Conservation (phyloP, 1,140 invertebrate species). For the Sitophilus oryzae region DNA sequence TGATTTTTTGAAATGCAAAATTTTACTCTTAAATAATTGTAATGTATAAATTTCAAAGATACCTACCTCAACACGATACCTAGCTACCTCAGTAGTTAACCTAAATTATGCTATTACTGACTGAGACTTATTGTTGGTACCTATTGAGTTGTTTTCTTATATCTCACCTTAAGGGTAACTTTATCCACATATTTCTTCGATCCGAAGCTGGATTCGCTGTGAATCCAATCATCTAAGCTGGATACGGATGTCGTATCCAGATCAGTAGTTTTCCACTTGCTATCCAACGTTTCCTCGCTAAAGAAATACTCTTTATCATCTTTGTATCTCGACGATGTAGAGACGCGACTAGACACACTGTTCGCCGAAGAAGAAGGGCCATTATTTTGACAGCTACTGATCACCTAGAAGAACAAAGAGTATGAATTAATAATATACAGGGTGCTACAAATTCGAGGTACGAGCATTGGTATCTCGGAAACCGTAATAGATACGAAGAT, state of each 20-base stretch:
- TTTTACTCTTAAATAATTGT: too few species aligned
- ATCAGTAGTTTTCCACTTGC: conserved; percentile 37
- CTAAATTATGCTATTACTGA: too few species aligned
- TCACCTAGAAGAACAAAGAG: conserved; percentile 28
- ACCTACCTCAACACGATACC: too few species aligned
- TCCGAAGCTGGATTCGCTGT: conserved; percentile 36
- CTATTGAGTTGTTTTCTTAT: neutral
- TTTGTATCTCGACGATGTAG: conserved; percentile 26
- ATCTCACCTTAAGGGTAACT: conserved; percentile 36
- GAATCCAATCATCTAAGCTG: conserved; percentile 40
- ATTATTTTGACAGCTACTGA: conserved; percentile 37
- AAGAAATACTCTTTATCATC: conserved; percentile 39
- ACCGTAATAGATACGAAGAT: too few species aligned
- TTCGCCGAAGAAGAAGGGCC: conserved; percentile 30
- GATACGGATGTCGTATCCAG: conserved; percentile 38
- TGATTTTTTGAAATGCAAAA: too few species aligned
- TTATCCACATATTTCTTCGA: conserved; percentile 40
- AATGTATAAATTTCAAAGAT: too few species aligned
- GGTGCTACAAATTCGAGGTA: too few species aligned
- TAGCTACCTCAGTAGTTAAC: too few species aligned
- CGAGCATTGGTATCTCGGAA: too few species aligned
- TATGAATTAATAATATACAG: neutral
- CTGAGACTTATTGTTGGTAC: neutral
- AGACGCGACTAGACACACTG: conserved; percentile 31
- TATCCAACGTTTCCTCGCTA: conserved; percentile 37